A percentile compares a stretch with the other conserved stretches of the same genome.
phyloP scores from a whole-genome alignment of 2,888 invertebrate species.

The Rotaria macrura region DNA sequence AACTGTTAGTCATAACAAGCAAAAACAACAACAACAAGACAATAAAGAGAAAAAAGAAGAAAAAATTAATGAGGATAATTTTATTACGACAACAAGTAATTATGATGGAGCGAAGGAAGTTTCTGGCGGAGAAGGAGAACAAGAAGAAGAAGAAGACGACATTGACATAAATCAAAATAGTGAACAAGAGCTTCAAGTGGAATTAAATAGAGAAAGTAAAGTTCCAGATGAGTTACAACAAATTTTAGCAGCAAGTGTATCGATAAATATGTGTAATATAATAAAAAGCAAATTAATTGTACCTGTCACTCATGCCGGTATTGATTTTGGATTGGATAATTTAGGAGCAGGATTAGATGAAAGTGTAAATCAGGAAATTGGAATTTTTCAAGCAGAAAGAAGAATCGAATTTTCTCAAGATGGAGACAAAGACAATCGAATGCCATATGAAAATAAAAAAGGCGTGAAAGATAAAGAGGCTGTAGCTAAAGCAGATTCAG shows the following conservation, averaged over 20 bases:
- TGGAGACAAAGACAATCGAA: background rate
- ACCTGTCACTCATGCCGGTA: background rate
- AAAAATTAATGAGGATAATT: background rate
- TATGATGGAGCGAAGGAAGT: no score
- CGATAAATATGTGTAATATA: background rate
- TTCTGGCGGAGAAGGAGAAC: no score
- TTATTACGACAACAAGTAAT: background rate
- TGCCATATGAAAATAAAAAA: background rate
- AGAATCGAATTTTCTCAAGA: background rate
- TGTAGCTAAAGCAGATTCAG: background rate
- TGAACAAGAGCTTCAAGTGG: background rate
- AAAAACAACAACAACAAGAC: background rate
- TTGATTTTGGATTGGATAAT: background rate
- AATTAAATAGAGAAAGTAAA: background rate
- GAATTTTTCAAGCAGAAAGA: constrained; percentile 2
- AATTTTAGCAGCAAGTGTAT: background rate
- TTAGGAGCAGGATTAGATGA: background rate
- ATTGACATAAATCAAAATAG: background rate
- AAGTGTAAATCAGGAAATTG: background rate
- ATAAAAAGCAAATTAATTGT: background rate
- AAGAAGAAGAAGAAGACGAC: background rate
- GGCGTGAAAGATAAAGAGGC: background rate
- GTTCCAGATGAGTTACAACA: background rate
- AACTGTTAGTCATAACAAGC: no score
- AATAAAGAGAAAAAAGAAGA: background rate